phyloP scores from a whole-genome alignment of 2,113 vertebrate species.

The Alosa alosa region DNA sequence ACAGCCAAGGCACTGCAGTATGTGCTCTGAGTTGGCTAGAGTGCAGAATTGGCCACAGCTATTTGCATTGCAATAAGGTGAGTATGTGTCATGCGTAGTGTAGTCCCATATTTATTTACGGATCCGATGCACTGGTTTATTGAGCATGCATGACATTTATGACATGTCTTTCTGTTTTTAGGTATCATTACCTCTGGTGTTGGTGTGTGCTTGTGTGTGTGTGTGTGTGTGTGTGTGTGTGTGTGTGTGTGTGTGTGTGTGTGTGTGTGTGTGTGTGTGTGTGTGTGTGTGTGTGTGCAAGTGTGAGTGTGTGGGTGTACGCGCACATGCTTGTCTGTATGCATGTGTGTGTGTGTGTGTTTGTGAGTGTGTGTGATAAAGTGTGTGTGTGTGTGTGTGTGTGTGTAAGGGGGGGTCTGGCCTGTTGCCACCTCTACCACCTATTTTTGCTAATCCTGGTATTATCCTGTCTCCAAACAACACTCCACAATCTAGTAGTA shows the following conservation, averaged over 20 bases:
- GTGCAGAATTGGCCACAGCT: neutral
- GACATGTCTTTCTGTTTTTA: neutral
- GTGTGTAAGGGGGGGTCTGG: neutral
- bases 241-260: slow-evolving; percentile 48
- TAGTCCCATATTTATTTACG: neutral
- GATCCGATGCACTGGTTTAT: neutral
- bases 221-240: slow-evolving; percentile 29
- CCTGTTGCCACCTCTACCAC: neutral
- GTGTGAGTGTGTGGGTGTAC: neutral
- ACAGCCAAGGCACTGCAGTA: neutral
- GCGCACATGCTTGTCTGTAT: too few species aligned
- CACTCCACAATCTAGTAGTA: too few species aligned
- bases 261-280: slow-evolving; percentile 21
- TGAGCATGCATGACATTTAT: neutral
- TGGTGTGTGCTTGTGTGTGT: slow-evolving; percentile 26
- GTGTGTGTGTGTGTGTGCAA: neutral
- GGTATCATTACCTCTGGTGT: slow-evolving; percentile 23
- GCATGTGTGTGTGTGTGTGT: slow-evolving; percentile 27
- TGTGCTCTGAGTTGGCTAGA: neutral
- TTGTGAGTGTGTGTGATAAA: slow-evolving; percentile 46
- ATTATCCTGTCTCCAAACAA: too few species aligned
- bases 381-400: slow-evolving; percentile 25
- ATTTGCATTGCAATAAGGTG: neutral
- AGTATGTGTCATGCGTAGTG: neutral
- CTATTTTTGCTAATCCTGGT: slow-evolving; percentile 14